Base-by-base conservation (phyloP, 2,797 vertebrate species). In the Helicolenus hilgendorfi region DNA sequence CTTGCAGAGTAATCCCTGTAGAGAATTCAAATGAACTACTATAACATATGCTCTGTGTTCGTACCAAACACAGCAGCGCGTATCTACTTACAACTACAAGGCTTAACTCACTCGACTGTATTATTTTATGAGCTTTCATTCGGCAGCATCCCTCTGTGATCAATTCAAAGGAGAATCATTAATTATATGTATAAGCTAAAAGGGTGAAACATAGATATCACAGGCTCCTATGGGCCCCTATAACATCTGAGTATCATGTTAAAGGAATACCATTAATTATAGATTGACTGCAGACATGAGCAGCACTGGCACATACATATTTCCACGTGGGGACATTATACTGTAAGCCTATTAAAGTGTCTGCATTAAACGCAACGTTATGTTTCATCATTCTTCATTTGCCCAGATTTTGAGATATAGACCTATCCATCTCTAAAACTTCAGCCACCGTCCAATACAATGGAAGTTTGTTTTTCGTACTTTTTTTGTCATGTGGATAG, bases 251-350 rank as follows among this genome's bases (percentile, higher is more conserved):
- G 69, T 74, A 24, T 27, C 31, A 33, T 36, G 72, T 75, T 77
- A 78, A 72, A 83, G 56, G 27, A 36, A 63, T 14, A 35, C 24
- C 26, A 74, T 83, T 18, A 85, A 76, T 86, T 76, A 81, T 78
- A 68, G n/a, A 86, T 79, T 76, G 29, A 35, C 70, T 81, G 70
- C 45, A 49, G 35, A 55, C 71, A 33, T 22, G 24, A 79, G 60
- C 31, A 72, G 27, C 9, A 59, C 59, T 60, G 72, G 26, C 73
- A 72, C 60, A 36, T 33, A 26, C 26, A 29, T 67, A 72, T 53
- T 29, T 81, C 69, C 49, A 64, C 45, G 67, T 15, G 4, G 27
- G 36, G 70, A 79, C 22, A 77, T 49, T 88, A 38, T 49, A 49
- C 45, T 49, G 18, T n/a, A 72, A 38, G 20, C 22, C 22, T 53